Percentiles rank a stretch among this genome's conserved stretches.
Evolutionary conservation across 2,113 vertebrate species (phyloP).

Genomic region (Podarcis muralis): DNA sequence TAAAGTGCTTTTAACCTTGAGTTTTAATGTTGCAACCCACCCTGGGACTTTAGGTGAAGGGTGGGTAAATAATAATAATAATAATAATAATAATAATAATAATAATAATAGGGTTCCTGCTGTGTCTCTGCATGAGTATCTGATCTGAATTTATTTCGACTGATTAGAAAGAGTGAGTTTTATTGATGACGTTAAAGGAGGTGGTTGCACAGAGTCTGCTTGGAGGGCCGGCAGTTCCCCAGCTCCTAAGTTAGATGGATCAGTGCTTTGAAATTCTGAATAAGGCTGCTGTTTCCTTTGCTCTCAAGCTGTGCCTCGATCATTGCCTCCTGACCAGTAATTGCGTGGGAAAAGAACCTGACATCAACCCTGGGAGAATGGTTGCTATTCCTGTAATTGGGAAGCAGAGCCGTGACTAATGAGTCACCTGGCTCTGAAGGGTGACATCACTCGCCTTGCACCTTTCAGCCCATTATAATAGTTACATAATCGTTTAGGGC

Average conservation of each 20-base stretch:
- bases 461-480: background rate
- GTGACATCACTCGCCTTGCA: conserved; percentile 30
- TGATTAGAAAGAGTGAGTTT: too few relatives aligned
- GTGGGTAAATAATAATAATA: too few relatives aligned
- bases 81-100: too few relatives aligned
- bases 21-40: too few relatives aligned
- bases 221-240: too few relatives aligned
- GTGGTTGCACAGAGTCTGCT: too few relatives aligned
- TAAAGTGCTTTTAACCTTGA: too few relatives aligned
- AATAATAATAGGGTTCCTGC: too few relatives aligned
- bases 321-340: conserved; percentile 35
- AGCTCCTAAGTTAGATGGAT: background rate
- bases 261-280: background rate
- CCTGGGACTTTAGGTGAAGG: too few relatives aligned
- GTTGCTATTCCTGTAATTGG: conserved; percentile 51
- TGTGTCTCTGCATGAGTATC: too few relatives aligned
- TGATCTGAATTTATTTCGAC: too few relatives aligned
- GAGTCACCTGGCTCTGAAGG: conserved; percentile 34
- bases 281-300: background rate
- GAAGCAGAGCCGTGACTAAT: background rate
- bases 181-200: too few relatives aligned
- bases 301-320: background rate
- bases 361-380: conserved; percentile 44
- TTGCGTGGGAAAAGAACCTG: conserved; percentile 21
- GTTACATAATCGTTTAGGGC: conserved; percentile 45